Percentiles rank a stretch among this genome's conserved stretches.
phyloP scores from a whole-genome alignment of 2,113 vertebrate species.

The Pedetes capensis region DNA sequence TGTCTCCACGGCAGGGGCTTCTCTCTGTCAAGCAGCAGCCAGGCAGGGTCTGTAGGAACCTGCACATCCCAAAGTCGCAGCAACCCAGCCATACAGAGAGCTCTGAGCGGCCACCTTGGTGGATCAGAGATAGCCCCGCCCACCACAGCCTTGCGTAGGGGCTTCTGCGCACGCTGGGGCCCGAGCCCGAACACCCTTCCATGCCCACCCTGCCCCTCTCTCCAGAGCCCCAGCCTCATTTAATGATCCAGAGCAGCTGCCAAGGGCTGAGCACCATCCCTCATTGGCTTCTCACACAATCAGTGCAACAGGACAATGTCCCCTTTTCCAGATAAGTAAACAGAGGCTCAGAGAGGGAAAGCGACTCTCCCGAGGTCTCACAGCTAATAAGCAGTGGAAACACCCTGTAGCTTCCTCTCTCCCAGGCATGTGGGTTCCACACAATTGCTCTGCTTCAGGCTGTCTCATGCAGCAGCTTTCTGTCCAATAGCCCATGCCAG shows the following conservation, averaged over 20 bases:
- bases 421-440: neutral
- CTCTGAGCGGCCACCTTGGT: neutral
- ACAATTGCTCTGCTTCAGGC: neutral
- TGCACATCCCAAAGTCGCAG: neutral
- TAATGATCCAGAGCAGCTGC: neutral
- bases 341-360: neutral
- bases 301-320: rapidly evolving
- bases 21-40: neutral
- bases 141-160: neutral
- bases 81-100: neutral
- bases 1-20: neutral
- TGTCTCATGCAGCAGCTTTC: neutral
- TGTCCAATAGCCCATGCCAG: neutral
- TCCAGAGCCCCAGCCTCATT: neutral
- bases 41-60: neutral
- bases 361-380: neutral
- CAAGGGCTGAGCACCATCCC: rapidly evolving
- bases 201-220: neutral
- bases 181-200: neutral
- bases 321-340: neutral
- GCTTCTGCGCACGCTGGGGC: neutral
- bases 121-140: neutral
- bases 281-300: neutral
- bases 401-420: neutral
- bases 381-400: neutral